A percentile compares a stretch with the other conserved stretches of the same genome.
phyloP scores from a whole-genome alignment of 2,888 invertebrate genomes.

The Drosophila vallismaia region DNA sequence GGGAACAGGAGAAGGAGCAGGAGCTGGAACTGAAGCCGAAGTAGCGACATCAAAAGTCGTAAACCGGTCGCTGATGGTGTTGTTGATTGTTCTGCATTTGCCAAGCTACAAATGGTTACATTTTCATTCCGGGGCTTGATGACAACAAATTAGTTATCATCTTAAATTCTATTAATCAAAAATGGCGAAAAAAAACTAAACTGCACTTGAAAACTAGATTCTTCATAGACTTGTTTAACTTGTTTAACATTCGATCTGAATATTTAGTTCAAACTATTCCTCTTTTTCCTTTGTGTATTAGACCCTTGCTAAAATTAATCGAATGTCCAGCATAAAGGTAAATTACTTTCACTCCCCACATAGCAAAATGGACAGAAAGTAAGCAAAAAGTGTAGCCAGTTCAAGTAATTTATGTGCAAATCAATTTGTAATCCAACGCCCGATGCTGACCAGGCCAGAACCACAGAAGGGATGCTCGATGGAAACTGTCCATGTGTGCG shows the following conservation, averaged over 20 bases:
- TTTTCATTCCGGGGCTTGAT: constrained; percentile 49
- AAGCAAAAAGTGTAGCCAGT: constrained; percentile 45
- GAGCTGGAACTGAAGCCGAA: constrained; percentile 23
- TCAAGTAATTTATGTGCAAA: constrained; percentile 66
- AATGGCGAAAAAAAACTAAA: constrained; percentile 1
- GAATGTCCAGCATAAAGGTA: constrained; percentile 25
- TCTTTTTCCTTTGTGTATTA: constrained; percentile 4
- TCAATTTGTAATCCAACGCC: constrained; percentile 63
- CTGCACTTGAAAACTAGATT: not conserved
- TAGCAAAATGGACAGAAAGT: constrained; percentile 4
- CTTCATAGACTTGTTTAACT: too few species aligned
- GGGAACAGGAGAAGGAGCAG: not conserved
- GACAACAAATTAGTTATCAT: constrained; percentile 42
- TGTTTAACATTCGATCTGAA: too few species aligned
- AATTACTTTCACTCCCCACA: constrained; percentile 47
- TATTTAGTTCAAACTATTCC: too few species aligned
- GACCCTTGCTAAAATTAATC: constrained; percentile 19
- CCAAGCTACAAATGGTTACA: constrained; percentile 69
- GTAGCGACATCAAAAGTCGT: constrained; percentile 71
- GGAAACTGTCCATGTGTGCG: constrained; percentile 31
- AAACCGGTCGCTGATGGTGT: constrained; percentile 75
- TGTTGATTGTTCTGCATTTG: constrained; percentile 72
- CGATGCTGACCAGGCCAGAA: constrained; percentile 21
- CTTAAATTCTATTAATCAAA: constrained; percentile 47
- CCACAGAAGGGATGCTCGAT: constrained; percentile 16